These are phyloP conservation scores for Leptodactylus fuscus DNA, from an alignment of 2,113 vertebrate species.

Conservation along the genomic window DNA sequence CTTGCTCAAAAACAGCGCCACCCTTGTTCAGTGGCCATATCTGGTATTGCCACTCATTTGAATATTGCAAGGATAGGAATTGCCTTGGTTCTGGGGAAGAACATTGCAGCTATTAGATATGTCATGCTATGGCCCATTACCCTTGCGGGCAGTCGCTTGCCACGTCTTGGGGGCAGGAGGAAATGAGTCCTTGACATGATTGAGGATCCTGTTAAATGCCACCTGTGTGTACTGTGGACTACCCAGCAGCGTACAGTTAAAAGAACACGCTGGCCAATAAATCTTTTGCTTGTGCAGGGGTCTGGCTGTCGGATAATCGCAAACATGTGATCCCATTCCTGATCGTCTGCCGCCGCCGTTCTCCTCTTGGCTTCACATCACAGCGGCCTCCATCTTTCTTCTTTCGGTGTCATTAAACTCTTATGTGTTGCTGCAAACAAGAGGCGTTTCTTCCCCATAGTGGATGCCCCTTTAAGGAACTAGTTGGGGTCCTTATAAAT, in stretches of 20 bases:
- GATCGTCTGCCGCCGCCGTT: background rate
- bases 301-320: conserved; percentile 22
- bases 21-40: background rate
- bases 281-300: background rate
- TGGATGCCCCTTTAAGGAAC: background rate
- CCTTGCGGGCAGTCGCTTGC: background rate
- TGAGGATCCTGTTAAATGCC: conserved; percentile 25
- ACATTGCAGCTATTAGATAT: background rate
- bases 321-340: conserved; percentile 10
- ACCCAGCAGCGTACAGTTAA: conserved; percentile 6
- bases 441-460: background rate
- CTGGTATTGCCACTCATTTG: background rate
- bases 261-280: conserved; percentile 34
- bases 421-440: background rate
- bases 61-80: background rate
- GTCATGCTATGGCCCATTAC: background rate
- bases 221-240: background rate
- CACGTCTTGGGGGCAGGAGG: background rate
- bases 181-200: conserved; percentile 8
- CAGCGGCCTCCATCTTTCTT: background rate
- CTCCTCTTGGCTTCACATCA: background rate
- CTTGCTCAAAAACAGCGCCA: background rate
- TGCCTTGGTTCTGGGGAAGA: background rate
- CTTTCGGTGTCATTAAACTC: background rate
- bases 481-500: background rate